Evolutionary conservation across 2,797 vertebrate genomes (phyloP).

Genomic region (Smutsia gigantea): DNA sequence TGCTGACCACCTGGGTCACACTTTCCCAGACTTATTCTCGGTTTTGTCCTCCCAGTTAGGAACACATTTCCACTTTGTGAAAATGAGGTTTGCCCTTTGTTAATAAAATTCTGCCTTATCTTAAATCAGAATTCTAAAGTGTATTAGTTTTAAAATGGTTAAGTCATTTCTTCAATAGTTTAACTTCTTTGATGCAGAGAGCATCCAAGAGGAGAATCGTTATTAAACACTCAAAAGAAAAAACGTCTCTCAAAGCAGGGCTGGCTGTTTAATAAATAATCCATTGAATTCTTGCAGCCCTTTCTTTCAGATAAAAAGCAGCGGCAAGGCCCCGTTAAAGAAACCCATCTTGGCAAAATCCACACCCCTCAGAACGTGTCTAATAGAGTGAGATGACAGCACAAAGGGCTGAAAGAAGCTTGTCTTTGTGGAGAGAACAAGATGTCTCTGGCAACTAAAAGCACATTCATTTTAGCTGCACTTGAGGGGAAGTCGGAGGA

Average conservation of each 20-base stretch:
- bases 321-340: conserved; percentile 67
- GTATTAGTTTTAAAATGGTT: conserved; percentile 61
- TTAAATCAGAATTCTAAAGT: conserved; percentile 81
- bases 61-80: conserved; percentile 56
- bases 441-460: conserved; percentile 76
- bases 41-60: conserved; percentile 39
- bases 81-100: conserved; percentile 61
- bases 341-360: conserved; percentile 80
- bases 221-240: conserved; percentile 75
- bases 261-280: conserved; percentile 84
- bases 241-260: conserved; percentile 74
- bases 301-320: conserved; percentile 84
- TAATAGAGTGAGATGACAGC: conserved; percentile 68
- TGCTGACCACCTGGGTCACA: not conserved
- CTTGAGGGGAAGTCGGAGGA: conserved; percentile 40
- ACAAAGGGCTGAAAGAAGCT: conserved; percentile 74
- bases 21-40: not conserved
- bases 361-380: conserved; percentile 67
- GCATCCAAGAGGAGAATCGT: conserved; percentile 71
- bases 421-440: conserved; percentile 75
- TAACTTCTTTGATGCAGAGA: conserved; percentile 77
- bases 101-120: conserved; percentile 79
- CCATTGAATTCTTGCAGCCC: conserved; percentile 83
- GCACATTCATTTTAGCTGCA: conserved; percentile 64
- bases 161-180: conserved; percentile 74